phyloP scores from a whole-genome alignment of 2,113 vertebrate species.

The Entelurus aequoreus region DNA sequence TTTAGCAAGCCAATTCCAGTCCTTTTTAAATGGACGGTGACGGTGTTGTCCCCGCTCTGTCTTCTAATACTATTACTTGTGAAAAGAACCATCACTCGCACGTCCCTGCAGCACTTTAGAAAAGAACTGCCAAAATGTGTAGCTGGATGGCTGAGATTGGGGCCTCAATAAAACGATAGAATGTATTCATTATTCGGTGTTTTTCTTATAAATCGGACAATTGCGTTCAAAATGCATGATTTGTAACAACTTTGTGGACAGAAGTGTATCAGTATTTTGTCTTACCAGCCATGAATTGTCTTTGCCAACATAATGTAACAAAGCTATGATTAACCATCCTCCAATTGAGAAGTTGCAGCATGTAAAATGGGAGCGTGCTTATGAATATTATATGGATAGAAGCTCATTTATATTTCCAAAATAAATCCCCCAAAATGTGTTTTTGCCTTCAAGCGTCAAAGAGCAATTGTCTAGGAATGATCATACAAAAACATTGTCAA shows the following conservation, averaged over 20 bases:
- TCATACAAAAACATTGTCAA: conserved; percentile 80
- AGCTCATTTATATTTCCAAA: conserved; percentile 84
- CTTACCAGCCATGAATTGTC: background rate
- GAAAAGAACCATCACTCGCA: conserved; percentile 23
- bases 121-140: conserved; percentile 56
- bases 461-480: conserved; percentile 65
- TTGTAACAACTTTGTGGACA: background rate
- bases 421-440: conserved; percentile 72
- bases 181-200: conserved; percentile 37
- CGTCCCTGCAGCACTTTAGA: conserved; percentile 68
- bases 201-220: conserved; percentile 20
- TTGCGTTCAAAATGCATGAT: conserved; percentile 21
- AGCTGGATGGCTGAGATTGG: conserved; percentile 31
- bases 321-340: background rate
- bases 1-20: conserved; percentile 41
- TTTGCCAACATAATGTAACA: conserved; percentile 6
- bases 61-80: background rate
- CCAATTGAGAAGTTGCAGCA: conserved; percentile 76
- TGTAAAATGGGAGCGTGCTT: conserved; percentile 74
- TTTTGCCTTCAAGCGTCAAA: conserved; percentile 76
- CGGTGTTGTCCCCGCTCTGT: background rate
- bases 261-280: conserved; percentile 12
- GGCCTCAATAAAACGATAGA: conserved; percentile 27
- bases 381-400: conserved; percentile 74
- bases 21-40: background rate